phyloP scores from a whole-genome alignment of 2,888 invertebrate genomes.

The Campoletis raptor region DNA sequence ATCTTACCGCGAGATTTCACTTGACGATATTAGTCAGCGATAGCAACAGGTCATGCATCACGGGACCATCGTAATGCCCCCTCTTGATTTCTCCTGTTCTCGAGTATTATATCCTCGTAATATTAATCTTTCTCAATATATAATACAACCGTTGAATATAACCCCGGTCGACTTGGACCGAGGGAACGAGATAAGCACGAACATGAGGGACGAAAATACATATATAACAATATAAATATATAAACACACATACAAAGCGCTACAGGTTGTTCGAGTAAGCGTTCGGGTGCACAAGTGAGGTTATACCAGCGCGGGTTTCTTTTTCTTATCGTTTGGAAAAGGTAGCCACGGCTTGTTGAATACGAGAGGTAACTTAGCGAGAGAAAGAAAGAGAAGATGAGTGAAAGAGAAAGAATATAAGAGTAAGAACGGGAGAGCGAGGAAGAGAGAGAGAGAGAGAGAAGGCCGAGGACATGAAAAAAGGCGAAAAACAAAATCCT shows the following conservation, averaged over 20 bases:
- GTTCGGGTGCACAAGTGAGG: conserved; percentile 59
- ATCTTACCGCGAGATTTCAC: not conserved
- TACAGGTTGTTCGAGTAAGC: conserved; percentile 60
- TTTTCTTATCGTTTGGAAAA: conserved; percentile 55
- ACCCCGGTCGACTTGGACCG: conserved; percentile 48
- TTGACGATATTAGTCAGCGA: conserved; percentile 17
- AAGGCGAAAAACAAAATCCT: conserved; percentile 47
- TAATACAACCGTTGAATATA: conserved; percentile 40
- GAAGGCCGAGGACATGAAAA: conserved; percentile 55
- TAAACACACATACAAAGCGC: conserved; percentile 20
- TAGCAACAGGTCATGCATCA: conserved; percentile 32
- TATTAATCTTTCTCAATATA: conserved; percentile 59
- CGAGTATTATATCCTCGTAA: conserved; percentile 36
- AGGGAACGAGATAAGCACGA: conserved; percentile 57
- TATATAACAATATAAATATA: conserved; percentile 19
- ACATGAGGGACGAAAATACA: conserved; percentile 38
- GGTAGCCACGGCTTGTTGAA: conserved; percentile 64
- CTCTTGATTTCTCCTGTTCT: conserved; percentile 17
- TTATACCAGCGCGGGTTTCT: conserved; percentile 35
- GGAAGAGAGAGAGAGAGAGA: conserved; percentile 44
- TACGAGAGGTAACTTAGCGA: conserved; percentile 47
- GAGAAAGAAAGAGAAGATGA: conserved; percentile 38
- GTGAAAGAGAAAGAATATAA: conserved; percentile 12
- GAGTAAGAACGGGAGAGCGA: conserved; percentile 42
- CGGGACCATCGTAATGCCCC: conserved; percentile 11